Evolutionary conservation across 1,140 invertebrate species (phyloP), one percentile per base, ranked within the genome.

Genomic region (Melitaea cinxia): DNA sequence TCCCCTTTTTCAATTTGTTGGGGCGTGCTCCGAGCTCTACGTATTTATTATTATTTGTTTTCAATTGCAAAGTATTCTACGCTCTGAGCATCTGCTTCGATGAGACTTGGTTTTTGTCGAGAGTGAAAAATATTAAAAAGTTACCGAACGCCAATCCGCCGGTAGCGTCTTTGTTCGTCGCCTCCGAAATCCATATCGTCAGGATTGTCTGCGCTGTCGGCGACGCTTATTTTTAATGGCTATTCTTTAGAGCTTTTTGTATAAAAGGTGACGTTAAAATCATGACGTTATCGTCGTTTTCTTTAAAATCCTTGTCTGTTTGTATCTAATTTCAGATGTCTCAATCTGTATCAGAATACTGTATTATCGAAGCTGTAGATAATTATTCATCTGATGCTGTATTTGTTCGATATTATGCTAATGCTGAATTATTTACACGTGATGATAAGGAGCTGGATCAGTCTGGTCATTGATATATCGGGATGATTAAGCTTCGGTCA

Each of bases 1-100:
- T 80, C 78, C 75, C 72, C 78, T 84, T 87, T 85, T 84, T 78
- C 83, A 85, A 88, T 85, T 83, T 83, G 62, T 72, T 72, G 74
- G 70, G 67, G 75, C 80, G 77, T 76, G 75, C 76, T 75, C 75
- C 67, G 54, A 68, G 64, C 70, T 60, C 63, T 66, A 67, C 71
- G 77, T 86, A 85, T 88, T 88, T 83, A 86, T 88, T 86, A 86
- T 83, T 86, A 86, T 88, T 88, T 88, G 86, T 89, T 89, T 89
- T 89, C 86, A 87, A 89, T 89, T 85, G 86, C 84, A 84, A 85
- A 89, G 83, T 83, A 89, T 87, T 89, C 84, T 85, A 73, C 72
- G 79, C 73, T 66, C 75, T 77, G 74, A 70, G 79, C 85, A 88
- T 82, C 80, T 86, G 83, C 73, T 77, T 26, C 33, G 37, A 78